Evolutionary conservation across 2,113 vertebrate species (phyloP).

Genomic region (Phaetusa simplex): DNA sequence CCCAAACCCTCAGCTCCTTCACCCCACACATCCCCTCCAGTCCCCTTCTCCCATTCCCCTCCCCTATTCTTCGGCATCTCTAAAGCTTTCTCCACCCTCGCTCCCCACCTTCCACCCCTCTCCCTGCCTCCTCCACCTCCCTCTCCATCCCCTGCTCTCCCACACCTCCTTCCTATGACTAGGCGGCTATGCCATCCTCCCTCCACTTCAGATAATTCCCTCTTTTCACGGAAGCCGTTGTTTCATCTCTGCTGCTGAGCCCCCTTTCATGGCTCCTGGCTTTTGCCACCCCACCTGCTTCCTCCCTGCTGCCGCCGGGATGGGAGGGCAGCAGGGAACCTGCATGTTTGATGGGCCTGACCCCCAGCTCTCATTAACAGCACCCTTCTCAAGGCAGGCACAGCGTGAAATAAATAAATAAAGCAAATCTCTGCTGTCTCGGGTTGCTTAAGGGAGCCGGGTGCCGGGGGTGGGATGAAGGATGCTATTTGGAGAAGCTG

Average conservation of each 20-base stretch:
- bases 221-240: rapidly evolving
- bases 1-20: background rate
- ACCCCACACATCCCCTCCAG: rapidly evolving
- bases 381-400: background rate
- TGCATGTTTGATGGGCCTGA: background rate
- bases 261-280: background rate
- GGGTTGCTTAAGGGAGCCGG: constrained; percentile 57
- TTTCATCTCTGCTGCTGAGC: background rate
- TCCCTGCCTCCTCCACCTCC: background rate
- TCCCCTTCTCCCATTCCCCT: background rate
- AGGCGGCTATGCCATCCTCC: background rate
- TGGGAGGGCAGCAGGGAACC: background rate
- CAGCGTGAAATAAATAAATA: constrained; percentile 17
- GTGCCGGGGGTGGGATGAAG: constrained; percentile 25
- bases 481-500: constrained; percentile 69
- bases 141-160: background rate
- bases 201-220: background rate
- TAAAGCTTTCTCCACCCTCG: background rate
- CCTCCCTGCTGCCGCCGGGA: background rate
- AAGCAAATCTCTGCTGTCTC: constrained; percentile 37
- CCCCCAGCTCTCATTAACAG: background rate
- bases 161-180: background rate
- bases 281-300: background rate
- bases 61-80: background rate
- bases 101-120: background rate